Evolutionary conservation across 2,888 invertebrate genomes (phyloP), one percentile per base, ranked within the genome.

Genomic region (Miltochrista miniata): DNA sequence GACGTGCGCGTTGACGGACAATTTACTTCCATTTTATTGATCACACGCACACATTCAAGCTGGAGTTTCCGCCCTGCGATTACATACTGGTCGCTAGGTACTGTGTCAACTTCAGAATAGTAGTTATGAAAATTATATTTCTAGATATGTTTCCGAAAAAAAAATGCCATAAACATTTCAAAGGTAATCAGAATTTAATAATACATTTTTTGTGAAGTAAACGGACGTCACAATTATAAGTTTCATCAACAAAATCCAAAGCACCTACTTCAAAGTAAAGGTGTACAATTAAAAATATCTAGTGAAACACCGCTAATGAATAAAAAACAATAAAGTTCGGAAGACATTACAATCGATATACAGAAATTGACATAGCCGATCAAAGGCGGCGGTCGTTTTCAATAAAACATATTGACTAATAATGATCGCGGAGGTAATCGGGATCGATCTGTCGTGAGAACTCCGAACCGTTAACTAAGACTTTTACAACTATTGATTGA

Each of bases 381-480:
- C 87, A 87, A 88, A 89, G 87, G 80, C 87, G 87, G 87, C 79
- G 55, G 67, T 74, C 73, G 75, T 74, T 79, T 85, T 79, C 85
- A 87, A 89, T 90, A 90, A 88, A 87, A 85, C 80, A 79, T 85
- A 90, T 89, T 85, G 85, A 84, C 87, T 85, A 87, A 89, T 90
- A 90, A 90, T 84, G 87, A 89, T 87, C 83, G 74, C 76, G 76
- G 81, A 78, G 63, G 74, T 79, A 81, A 76, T 82, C 83, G 81
- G 79, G 72, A 61, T 68, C 78, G 82, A 88, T 86, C 84, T 90
- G 90, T 90, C 88, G 90, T 90, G 90, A 90, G 90, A 90, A 90
- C 83, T 83, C 68, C 70, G 62, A 66, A 78, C 79, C 81, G 83
- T 83, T 87, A 85, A 78, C 78, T 75, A 76, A 76, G 74, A 86